Evolutionary conservation across 1,140 invertebrate genomes (phyloP), one percentile per base, ranked within the genome.

Genomic region (Drosophila albomicans): DNA sequence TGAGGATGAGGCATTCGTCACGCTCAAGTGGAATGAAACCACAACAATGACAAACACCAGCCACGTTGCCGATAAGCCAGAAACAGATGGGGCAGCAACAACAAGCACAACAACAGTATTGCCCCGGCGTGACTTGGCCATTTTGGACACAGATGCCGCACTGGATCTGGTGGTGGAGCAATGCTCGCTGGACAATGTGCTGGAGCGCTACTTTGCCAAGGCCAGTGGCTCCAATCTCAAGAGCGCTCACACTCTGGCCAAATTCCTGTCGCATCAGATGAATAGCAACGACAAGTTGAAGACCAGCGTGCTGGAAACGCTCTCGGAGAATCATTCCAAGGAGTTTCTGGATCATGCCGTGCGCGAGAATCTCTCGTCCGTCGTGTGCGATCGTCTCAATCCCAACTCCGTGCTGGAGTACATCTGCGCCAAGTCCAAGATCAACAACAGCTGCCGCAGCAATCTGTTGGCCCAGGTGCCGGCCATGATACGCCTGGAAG

Each of bases 261-360:
- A 92, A 57, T 79, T 81, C 13, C 43, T 92, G 25, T 92, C 91
- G 0, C 68, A 64, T 5, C 65, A 91, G n/a, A 92, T 92, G 92
- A 63, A 35, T 4, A 41, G 28, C 38, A 87, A 92, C 67, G 61
- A 85, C 0, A 91, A 91, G 52, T 66, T 91, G 0, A 91, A 88
- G 63, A 82, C 82, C 1, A 85, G 65, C 59, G 82, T 92, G 13
- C 48, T 92, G 46, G 92, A 92, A 65, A 92, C 81, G 7, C 76
- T 92, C n/a, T 92, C 91, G 7, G 92, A 92, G 69, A 91, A 92
- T 71, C 89, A 92, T 57, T 90, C 92, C 2, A 92, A 92, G 62
- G 91, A 92, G 41, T 92, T 92, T 38, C 67, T 92, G 15, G 91
- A 92, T 64, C 88, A 92, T 75, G 92, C 92, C 0, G 85, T 92